Base-by-base conservation (phyloP, 2,888 invertebrate genomes). In the Erebia aethiops region DNA sequence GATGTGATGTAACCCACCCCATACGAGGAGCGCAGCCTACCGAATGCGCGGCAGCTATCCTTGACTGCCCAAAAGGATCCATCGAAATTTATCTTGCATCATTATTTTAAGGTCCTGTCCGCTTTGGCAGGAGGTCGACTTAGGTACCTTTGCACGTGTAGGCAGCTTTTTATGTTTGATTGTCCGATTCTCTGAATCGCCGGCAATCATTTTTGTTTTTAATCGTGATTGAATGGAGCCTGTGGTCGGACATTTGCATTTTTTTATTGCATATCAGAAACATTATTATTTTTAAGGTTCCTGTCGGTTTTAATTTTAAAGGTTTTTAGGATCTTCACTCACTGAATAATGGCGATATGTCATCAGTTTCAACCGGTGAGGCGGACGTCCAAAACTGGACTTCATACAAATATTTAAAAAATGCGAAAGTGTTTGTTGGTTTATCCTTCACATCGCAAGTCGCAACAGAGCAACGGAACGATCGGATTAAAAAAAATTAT, bases 1-100 rank as follows among this genome's bases (percentile, higher is more conserved):
- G 82, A 86, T 90, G 85, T 92, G 90, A 91, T 89, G 91, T 91
- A 91, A 92, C 87, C 81, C 84, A 79, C 80, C 77, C 88, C 89
- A 81, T 86, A 88, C 78, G 78, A 75, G 85, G 86, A 81, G 70
- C 77, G 74, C 71, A 66, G 73, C 77, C 76, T 87, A 88, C 86
- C 85, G 80, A 86, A 89, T 88, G 85, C 87, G 79, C 79, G 79
- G 77, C 76, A 76, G 72, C 79, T 81, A 86, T 89, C 91, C 91
- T 91, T 91, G 88, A 83, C 76, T 73, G 78, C 81, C 80, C 84
- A 84, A 85, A 87, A 85, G 82, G 83, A 84, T 82, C 81, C 77
- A 75, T 80, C 77, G 77, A 84, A 85, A 84, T 79, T 80, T 82
- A 82, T 83, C 81, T 76, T 75, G 72, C 71, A 73, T 78, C 79